Evolutionary conservation across 2,797 vertebrate genomes (phyloP), one percentile per base, ranked within the genome.

Genomic region (Chaenodraco wilsoni): DNA sequence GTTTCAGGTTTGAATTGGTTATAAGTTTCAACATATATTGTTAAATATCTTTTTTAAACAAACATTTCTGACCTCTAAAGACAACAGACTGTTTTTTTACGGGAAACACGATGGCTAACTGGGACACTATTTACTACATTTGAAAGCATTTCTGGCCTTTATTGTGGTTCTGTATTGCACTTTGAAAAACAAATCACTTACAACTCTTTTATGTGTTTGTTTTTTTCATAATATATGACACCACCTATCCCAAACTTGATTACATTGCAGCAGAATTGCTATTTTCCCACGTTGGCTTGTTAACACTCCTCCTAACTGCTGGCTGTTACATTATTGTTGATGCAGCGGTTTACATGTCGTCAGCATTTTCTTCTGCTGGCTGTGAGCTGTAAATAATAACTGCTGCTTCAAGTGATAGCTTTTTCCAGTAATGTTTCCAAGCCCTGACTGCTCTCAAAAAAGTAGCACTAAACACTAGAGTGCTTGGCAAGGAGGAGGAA

Each of bases 321-420:
- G 33, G 52, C 51, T 63, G 60, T 31, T 48, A 64, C 37, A 66
- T 57, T 72, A 55, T 45, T 40, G 49, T 50, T 63, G 68, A 75
- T 66, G 56, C 10, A 66, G 59, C 4, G 45, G 10, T 65, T 71
- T 71, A 11, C 21, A 44, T 65, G 44, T 4, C 23, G 54, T 67
- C 64, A 69, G 64, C 65, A 49, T 58, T 76, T 69, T 62, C 45
- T 46, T 45, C 16, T 56, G 44, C 72, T 21, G 50, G 23, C 51
- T 57, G 14, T 14, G 27, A 13, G 62, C 58, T 61, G 54, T 50
- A 72, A 65, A 74, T 49, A 14, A 69, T 51, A 54, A 68, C 72
- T 43, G 65, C 69, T 37, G 48, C 57, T 71, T 14, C 9, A 44
- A 65, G 60, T 74, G n/a, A 65, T 21, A 12, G 55, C 31, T 74